These are phyloP conservation scores for Esox masquinongy DNA, from an alignment of 2,797 vertebrate species.

Conservation along the genomic window DNA sequence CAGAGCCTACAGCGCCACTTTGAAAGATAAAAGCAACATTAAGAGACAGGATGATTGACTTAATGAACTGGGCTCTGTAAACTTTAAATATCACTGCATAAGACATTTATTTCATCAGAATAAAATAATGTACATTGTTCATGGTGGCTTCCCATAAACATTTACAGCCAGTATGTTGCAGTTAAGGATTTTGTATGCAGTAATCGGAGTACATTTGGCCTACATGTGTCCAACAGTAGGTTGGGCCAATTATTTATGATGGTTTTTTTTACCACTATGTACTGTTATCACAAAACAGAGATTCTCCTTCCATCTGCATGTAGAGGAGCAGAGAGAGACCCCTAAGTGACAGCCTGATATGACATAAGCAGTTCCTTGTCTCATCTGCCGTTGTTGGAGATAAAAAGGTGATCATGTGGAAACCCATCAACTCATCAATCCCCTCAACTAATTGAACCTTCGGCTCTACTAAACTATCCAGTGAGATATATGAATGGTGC, in stretches of 20 bases:
- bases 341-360: not conserved
- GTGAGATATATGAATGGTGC: conserved; percentile 13
- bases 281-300: not conserved
- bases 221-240: too few relatives aligned
- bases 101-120: not conserved
- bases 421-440: not conserved
- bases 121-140: not conserved
- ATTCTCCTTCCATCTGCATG: too few relatives aligned
- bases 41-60: not conserved
- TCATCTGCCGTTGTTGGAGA: not conserved
- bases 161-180: too few relatives aligned
- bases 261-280: not conserved
- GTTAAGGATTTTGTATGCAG: too few relatives aligned
- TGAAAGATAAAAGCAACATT: not conserved
- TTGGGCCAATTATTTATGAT: not conserved
- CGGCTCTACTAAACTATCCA: conserved; percentile 23
- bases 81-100: not conserved
- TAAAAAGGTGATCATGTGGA: not conserved
- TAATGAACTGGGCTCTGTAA: not conserved
- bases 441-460: not conserved
- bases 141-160: not conserved
- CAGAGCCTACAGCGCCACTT: not conserved
- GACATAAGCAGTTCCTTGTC: not conserved
- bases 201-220: too few relatives aligned
- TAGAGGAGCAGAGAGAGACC: not conserved